These are phyloP conservation scores for Chionodraco myersi DNA, from an alignment of 2,113 vertebrate species.

Conservation along the genomic window DNA sequence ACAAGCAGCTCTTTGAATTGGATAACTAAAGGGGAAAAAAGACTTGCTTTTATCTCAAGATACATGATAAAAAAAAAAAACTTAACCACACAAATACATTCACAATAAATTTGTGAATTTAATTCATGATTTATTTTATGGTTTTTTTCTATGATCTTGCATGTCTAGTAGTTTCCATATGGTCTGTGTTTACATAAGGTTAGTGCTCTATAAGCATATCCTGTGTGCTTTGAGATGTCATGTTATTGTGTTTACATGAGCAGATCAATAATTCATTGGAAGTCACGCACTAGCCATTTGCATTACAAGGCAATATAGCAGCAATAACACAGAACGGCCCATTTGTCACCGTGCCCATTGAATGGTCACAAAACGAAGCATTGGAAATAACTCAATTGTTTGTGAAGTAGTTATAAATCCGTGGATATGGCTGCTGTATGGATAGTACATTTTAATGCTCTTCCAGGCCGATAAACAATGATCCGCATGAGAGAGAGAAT, in stretches of 20 bases:
- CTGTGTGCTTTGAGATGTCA: conserved; percentile 22
- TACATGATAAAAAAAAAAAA: background rate
- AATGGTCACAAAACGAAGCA: conserved; percentile 10
- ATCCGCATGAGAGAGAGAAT: conserved; percentile 2
- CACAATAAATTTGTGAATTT: too few species aligned
- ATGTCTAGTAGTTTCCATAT: conserved; percentile 42
- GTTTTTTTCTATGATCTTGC: conserved; percentile 4
- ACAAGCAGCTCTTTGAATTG: conserved; percentile 29
- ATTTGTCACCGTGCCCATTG: conserved; percentile 36
- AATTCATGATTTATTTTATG: too few species aligned
- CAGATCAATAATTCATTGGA: conserved; percentile 65
- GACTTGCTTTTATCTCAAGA: conserved; percentile 16
- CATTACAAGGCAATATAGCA: conserved; percentile 47
- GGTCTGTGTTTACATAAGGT: conserved; percentile 36
- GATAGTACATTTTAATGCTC: conserved; percentile 30
- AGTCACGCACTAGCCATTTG: conserved; percentile 36
- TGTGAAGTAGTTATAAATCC: conserved; percentile 35
- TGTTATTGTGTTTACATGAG: conserved; percentile 48
- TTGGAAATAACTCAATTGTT: background rate
- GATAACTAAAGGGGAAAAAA: conserved; percentile 12
- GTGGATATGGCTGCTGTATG: background rate
- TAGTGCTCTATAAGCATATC: conserved; percentile 16
- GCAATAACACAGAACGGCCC: conserved; percentile 41
- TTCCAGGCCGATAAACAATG: conserved; percentile 27
- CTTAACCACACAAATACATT: too few species aligned